These are phyloP conservation scores for Paralichthys olivaceus DNA, from an alignment of 2,113 vertebrate species.

Conservation along the genomic window DNA sequence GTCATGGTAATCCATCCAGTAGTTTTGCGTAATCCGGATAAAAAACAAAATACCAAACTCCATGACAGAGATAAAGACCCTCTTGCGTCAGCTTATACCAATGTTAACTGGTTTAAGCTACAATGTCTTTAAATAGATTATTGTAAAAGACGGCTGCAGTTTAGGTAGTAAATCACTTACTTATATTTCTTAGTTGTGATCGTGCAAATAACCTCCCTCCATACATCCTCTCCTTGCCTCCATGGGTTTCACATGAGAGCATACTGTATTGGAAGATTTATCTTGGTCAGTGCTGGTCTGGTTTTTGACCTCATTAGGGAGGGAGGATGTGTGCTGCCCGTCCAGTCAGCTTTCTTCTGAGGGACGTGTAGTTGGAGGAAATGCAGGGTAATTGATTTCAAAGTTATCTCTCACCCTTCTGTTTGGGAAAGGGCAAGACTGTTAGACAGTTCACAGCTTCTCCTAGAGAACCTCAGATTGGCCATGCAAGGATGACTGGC, in stretches of 20 bases:
- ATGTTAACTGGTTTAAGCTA: not conserved
- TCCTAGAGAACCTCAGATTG: constrained; percentile 8
- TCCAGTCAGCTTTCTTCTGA: constrained; percentile 28
- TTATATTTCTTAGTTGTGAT: constrained; percentile 5
- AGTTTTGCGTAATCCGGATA: too few species aligned
- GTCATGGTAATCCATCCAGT: too few species aligned
- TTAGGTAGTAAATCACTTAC: not conserved
- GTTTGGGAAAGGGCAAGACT: constrained; percentile 44
- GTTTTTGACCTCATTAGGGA: constrained; percentile 47
- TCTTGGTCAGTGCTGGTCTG: constrained; percentile 20
- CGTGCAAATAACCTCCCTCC: constrained; percentile 2
- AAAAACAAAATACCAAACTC: too few species aligned
- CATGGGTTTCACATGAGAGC: constrained; percentile 5
- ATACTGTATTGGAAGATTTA: not conserved
- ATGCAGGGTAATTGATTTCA: constrained; percentile 55
- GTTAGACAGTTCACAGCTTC: constrained; percentile 24
- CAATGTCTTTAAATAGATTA: not conserved
- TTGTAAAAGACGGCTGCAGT: not conserved
- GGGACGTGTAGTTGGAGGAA: constrained; percentile 22
- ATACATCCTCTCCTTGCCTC: not conserved
- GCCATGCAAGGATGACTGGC: constrained; percentile 16
- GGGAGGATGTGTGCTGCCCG: constrained; percentile 9
- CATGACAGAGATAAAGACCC: too few species aligned
- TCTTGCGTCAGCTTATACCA: too few species aligned
- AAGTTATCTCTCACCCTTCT: constrained; percentile 29